Evolutionary conservation across 2,797 vertebrate species (phyloP), one percentile per base, ranked within the genome.

Genomic region (Champsocephalus esox): DNA sequence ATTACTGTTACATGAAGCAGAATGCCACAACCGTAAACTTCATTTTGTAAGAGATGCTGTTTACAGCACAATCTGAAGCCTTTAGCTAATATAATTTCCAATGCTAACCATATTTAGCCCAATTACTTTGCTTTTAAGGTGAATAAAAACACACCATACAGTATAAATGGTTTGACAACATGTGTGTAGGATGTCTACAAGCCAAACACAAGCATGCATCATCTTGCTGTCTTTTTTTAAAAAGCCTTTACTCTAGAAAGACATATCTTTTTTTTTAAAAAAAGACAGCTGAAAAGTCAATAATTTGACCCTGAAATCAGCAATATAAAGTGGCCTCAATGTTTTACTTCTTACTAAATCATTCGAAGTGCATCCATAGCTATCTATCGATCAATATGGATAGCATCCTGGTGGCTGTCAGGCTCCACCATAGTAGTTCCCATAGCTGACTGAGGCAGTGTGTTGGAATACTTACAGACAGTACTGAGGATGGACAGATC

Each of bases 401-500:
- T 34, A 70, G 64, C 74, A 69, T 77, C 64, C 44, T 49, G 65
- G 55, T 43, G 65, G 66, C 59, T 54, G 70, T 48, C 2, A 17
- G 44, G 75, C 70, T 80, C 73, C 78, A 74, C 75, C 78, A 63
- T 78, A 73, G 76, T 59, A 72, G 32, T 61, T 51, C 52, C 68
- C 82, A 66, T 58, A 69, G 83, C 81, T 81, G 69, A 75, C 76
- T 83, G 70, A 88, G 78, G 74, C 57, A 28, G 73, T 85, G 82
- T 88, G 90, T 86, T 85, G 88, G 54, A 65, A 95, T 96, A 96
- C 96, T 96, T 94, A 97, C 96, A 93, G 88, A 93, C 87, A 32
- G 89, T 95, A 95, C 94, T 90, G 93, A 95, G 87, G 94, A 92
- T 95, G 94, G 94, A 95, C 93, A 95, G 94, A 95, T 94, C 92